These are phyloP conservation scores for Dipodomys ordii DNA, from an alignment of 2,113 vertebrate genomes.

Conservation along the genomic window DNA sequence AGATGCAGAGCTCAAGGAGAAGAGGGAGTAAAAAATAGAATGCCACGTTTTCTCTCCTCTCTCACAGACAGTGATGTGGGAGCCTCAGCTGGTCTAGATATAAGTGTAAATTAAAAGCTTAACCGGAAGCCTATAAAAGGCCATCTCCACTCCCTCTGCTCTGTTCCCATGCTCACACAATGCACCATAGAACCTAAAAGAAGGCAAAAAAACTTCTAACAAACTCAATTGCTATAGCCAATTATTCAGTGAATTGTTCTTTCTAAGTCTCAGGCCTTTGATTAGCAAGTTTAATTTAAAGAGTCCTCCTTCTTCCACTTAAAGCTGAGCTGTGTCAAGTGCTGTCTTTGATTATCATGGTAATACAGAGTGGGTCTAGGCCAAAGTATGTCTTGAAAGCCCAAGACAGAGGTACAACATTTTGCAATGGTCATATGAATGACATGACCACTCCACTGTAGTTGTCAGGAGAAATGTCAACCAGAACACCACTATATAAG, in stretches of 20 bases:
- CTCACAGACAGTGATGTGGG: conserved; percentile 48
- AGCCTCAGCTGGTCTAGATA: neutral
- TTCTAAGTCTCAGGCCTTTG: conserved; percentile 50
- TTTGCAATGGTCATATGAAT: conserved; percentile 15
- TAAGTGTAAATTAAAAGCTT: conserved; percentile 57
- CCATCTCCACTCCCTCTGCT: conserved; percentile 5
- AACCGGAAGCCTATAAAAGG: conserved; percentile 33
- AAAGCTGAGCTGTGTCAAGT: neutral
- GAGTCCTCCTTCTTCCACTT: neutral
- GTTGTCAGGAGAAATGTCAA: neutral
- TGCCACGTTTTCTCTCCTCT: neutral
- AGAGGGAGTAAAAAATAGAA: conserved; percentile 64
- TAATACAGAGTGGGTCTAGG: neutral
- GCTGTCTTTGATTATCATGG: neutral
- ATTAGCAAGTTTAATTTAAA: conserved; percentile 58
- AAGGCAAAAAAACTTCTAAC: conserved; percentile 22
- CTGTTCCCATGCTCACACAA: neutral
- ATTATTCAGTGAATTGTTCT: conserved; percentile 36
- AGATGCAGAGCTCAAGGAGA: conserved; percentile 67
- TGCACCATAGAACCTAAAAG: neutral
- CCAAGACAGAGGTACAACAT: neutral
- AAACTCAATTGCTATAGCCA: conserved; percentile 62
- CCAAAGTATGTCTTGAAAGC: conserved; percentile 7
- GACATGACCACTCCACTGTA: neutral
- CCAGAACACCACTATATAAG: conserved; percentile 15